Evolutionary conservation across 1,140 invertebrate genomes (phyloP), one percentile per base, ranked within the genome.

Genomic region (Aphidius ervi): DNA sequence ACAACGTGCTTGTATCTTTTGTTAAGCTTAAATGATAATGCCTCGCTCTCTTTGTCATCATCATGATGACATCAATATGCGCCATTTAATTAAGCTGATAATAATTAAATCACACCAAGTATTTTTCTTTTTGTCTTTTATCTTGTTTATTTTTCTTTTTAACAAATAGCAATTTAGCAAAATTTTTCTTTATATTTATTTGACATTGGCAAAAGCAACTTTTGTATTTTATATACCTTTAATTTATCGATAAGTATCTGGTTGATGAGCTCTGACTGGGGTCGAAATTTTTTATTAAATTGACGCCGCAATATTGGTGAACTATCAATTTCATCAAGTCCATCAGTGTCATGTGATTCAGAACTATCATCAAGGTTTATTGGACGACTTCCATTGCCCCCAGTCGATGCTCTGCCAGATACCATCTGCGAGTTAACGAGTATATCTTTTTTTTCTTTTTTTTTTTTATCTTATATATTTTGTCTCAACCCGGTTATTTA

Each of bases 191-290:
- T 54, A 31, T 54, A 6, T 39, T 4, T 16, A 20, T 42, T 40
- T 9, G 4, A 20, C 10, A 54, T n/a, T 52, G 49, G 37, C 43
- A 5, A 45, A 45, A 45, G 10, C 9, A 7, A 7, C 6, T 43
- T 43, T 7, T 43, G 42, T 9, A 2, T 43, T 48, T 48, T 9
- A 48, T 48, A 7, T 5, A 47, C 83, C 81, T 85, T 85, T 65
- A 85, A 82, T 72, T 84, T 85, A 71, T 85, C 80, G 72, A 85
- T 81, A 69, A 85, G 79, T 74, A 83, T 79, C 73, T 84, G 83
- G 72, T 84, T 84, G 69, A 84, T 79, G 67, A 85, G 79, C 70
- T 85, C 84, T 61, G 84, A 86, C 69, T 84, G 79, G 63, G 84
- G 84, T 72, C 83, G 74, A 64, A 80, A 80, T 74, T 78, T 78